phyloP scores from a whole-genome alignment of 64 coral and sea anemone species.

The Montipora sp. region DNA sequence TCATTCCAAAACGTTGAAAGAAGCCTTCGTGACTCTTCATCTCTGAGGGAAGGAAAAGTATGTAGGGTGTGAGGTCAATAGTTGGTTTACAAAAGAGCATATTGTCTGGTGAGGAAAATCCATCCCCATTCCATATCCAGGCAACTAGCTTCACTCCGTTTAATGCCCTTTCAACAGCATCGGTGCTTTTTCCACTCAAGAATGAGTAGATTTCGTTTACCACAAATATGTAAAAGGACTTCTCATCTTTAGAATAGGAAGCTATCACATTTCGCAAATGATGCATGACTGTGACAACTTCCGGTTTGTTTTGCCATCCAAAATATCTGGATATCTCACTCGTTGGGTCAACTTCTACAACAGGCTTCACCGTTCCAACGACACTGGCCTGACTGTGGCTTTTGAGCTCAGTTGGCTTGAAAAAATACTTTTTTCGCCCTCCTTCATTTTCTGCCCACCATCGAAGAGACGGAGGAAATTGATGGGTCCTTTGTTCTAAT shows the following conservation, averaged over 20 bases:
- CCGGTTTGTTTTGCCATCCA: slow-evolving; percentile 65
- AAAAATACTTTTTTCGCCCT: neutral
- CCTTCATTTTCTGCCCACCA: slow-evolving; percentile 3
- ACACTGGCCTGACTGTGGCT: slow-evolving; percentile 39
- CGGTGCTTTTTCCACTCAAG: neutral
- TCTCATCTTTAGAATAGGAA: slow-evolving; percentile 57
- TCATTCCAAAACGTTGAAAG: slow-evolving; percentile 60
- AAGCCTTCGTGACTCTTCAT: slow-evolving; percentile 15
- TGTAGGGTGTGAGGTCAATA: slow-evolving; percentile 74
- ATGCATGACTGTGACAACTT: slow-evolving; percentile 22
- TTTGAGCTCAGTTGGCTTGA: slow-evolving; percentile 23
- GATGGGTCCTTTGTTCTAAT: slow-evolving; percentile 9
- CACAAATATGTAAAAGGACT: slow-evolving; percentile 43
- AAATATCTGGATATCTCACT: slow-evolving; percentile 27
- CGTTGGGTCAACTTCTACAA: neutral
- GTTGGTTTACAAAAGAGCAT: slow-evolving; percentile 36
- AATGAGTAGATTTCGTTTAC: slow-evolving; percentile 50
- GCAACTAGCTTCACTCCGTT: neutral
- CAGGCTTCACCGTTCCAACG: slow-evolving; percentile 60
- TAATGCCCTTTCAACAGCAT: slow-evolving; percentile 17
- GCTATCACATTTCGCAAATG: slow-evolving; percentile 60
- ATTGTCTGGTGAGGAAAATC: slow-evolving; percentile 68
- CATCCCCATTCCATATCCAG: slow-evolving; percentile 96
- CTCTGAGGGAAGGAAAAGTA: slow-evolving; percentile 62
- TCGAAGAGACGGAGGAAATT: slow-evolving; percentile 50